A percentile compares a stretch with the other conserved stretches of the same genome.
phyloP scores from a whole-genome alignment of 2,888 invertebrate species.

The Monoplex corrugatus region DNA sequence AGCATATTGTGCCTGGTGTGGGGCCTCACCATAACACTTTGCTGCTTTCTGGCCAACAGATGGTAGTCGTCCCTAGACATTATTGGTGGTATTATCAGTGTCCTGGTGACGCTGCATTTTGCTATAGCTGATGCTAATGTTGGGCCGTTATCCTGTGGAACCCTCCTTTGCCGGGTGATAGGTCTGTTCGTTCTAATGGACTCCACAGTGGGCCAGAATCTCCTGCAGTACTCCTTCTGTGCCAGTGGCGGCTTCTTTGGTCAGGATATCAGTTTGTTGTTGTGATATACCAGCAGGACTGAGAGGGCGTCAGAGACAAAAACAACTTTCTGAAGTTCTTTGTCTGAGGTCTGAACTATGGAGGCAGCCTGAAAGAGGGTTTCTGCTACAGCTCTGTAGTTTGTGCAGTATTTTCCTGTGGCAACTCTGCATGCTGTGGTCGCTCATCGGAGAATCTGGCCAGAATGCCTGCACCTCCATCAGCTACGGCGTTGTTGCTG shows the following conservation, averaged over 20 bases:
- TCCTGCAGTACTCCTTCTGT: slow-evolving; percentile 24
- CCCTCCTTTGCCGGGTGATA: background rate
- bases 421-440: background rate
- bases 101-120: background rate
- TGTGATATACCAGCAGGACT: background rate
- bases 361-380: slow-evolving; percentile 3
- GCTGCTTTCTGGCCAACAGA: background rate
- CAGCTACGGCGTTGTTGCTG: slow-evolving; percentile 19
- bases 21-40: background rate
- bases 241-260: background rate
- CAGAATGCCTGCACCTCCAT: slow-evolving; percentile 4
- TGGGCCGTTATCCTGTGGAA: background rate
- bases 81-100: background rate
- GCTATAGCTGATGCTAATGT: background rate
- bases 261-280: background rate
- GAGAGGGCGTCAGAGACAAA: slow-evolving; percentile 27
- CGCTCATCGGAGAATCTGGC: background rate
- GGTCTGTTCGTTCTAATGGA: background rate
- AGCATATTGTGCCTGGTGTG: slow-evolving; percentile 16
- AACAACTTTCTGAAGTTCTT: background rate
- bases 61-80: slow-evolving; percentile 13
- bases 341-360: background rate
- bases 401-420: slow-evolving; percentile 30
- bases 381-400: slow-evolving; percentile 38
- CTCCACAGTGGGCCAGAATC: slow-evolving; percentile 35